These are phyloP conservation scores for Cottoperca gobio DNA, from an alignment of 2,797 vertebrate species.

Conservation along the genomic window DNA sequence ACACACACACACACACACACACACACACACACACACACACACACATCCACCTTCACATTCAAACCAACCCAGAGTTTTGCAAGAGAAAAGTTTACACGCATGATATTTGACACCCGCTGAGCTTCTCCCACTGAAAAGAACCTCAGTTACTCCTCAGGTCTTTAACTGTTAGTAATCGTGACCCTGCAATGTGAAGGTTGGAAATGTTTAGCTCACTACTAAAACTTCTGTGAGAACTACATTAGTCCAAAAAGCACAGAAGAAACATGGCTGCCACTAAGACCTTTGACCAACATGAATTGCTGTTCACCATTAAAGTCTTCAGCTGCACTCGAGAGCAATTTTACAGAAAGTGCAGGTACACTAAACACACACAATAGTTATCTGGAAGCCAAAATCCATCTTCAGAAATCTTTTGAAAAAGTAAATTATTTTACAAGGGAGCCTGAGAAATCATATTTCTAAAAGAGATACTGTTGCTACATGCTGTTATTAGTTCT, in stretches of 20 bases:
- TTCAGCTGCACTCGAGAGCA: background rate
- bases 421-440: no score
- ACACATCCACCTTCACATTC: conserved; percentile 52
- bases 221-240: conserved; percentile 6
- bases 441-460: no score
- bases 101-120: conserved; percentile 58
- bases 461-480: no score
- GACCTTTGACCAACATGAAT: background rate
- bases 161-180: conserved; percentile 40
- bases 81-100: conserved; percentile 23
- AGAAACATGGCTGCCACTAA: conserved; percentile 1
- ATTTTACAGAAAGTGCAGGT: no score
- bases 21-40: conserved; percentile 8
- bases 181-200: no score
- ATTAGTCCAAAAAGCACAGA: background rate
- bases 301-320: background rate
- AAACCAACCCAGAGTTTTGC: conserved; percentile 30
- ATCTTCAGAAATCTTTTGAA: no score
- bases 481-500: no score
- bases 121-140: conserved; percentile 46
- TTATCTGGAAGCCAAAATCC: no score
- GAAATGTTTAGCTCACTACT: conserved; percentile 13
- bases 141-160: conserved; percentile 40
- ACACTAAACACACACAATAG: no score
- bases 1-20: background rate